Base-by-base conservation (phyloP, 1,140 invertebrate species). In the Onthophagus taurus region DNA sequence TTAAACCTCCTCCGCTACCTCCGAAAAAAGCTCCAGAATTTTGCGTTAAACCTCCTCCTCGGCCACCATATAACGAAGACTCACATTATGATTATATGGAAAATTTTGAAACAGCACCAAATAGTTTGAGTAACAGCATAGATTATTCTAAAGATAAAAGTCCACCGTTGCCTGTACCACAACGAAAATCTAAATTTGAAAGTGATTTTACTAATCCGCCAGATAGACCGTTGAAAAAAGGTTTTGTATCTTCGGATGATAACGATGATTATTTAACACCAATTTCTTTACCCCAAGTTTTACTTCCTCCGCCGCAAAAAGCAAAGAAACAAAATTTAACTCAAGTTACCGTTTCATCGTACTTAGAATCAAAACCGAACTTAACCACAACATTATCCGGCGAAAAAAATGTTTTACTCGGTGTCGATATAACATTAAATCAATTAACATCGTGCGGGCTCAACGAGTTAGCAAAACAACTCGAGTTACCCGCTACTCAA, bases 391-490 rank as follows among this genome's bases (percentile, higher is more conserved):
- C 33, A 39, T 42, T 42, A n/a, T 35, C 53, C n/a, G 49, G 52
- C 34, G 50, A 20, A 50, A 62, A 35, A 68, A 70, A 51, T 65
- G 47, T 53, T 16, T 33, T 54, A 48, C 11, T 21, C 13, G 72
- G 73, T 18, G 64, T 77, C 9, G 81, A 88, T 59, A 85, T 89
- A 30, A 89, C 85, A 1, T 66, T 89, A 26, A 83, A 75, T 53
- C 85, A 91, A 61, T 67, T 90, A 21, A 81, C 87, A 7, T 82
- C 83, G 3, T 76, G 85, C 54, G 83, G 83, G 47, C 73, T 89
- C 48, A 79, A 80, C 48, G 83, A 91, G 36, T 63, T 90, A 45
- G 84, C 87, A 0, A 52, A 59, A 16, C 83, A 82, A 57, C 64
- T 91, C 13, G 76, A 78, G 43, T 83, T 90, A 54, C 83, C 82